Conservation (phyloP, 1,140 invertebrate genomes). For the Ips typographus region DNA sequence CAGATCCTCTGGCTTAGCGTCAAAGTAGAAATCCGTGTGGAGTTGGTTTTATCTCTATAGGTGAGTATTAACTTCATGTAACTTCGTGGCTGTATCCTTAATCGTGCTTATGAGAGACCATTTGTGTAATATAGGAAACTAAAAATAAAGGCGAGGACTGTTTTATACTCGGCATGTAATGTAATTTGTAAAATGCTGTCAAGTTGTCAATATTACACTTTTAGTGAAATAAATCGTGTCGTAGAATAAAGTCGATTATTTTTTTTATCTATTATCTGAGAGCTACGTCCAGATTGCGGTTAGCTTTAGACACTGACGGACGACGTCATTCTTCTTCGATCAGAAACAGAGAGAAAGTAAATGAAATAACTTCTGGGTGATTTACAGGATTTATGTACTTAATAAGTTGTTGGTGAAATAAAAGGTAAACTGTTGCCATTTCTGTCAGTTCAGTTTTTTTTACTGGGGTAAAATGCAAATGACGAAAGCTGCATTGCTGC, state of each 20-base stretch:
- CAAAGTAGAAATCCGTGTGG: conserved; percentile 21
- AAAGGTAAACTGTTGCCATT: too few relatives aligned
- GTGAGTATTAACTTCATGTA: conserved; percentile 7
- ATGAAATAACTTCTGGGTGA: conserved; percentile 3
- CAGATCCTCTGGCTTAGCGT: conserved; percentile 20
- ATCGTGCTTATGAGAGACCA: neutral
- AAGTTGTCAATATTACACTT: too few relatives aligned
- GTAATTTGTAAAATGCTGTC: too few relatives aligned
- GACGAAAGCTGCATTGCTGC: neutral
- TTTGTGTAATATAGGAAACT: neutral
- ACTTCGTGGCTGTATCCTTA: neutral
- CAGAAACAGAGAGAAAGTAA: conserved; percentile 10
- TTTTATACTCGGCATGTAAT: too few relatives aligned
- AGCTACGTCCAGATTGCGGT: conserved; percentile 14
- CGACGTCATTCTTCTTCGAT: conserved; percentile 27
- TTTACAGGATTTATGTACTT: conserved; percentile 14
- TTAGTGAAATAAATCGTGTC: too few relatives aligned
- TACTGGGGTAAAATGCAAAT: neutral
- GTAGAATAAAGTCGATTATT: conserved; percentile 5
- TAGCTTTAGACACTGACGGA: conserved; percentile 24
- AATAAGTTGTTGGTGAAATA: neutral
- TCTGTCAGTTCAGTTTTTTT: too few relatives aligned
- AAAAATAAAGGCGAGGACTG: too few relatives aligned
- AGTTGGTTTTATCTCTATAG: conserved; percentile 25
- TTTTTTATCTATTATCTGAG: conserved; percentile 19